Evolutionary conservation across 2,888 invertebrate species (phyloP), one percentile per base, ranked within the genome.

Genomic region (Operophtera brumata): DNA sequence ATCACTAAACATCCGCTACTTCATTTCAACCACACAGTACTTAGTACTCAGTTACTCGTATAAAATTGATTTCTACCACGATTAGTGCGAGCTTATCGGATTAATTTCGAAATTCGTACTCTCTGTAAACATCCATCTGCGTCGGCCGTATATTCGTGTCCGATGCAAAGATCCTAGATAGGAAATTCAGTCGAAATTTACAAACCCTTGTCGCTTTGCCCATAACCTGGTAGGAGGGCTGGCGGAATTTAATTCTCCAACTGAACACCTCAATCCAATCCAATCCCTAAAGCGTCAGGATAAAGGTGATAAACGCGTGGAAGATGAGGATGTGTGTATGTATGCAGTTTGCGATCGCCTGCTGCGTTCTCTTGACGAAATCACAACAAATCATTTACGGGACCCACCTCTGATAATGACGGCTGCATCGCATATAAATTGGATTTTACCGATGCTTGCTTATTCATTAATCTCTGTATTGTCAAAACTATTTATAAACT

Each of bases 361-460:
- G 89, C 89, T 89, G 89, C 76, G 89, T 75, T 78, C 82, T 76
- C 82, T 86, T 84, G 78, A 77, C 80, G 83, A 79, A 84, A 88
- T 88, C 87, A 88, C 86, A 87, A 89, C 89, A 89, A 89, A 89
- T 89, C 86, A 89, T 86, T 84, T 77, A 77, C 80, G 77, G 82
- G 78, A 73, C 80, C 88, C 84, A 86, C 88, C 89, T 89, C 81
- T 80, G 74, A 82, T 86, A 87, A 87, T 86, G 86, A 86, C 82
- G 80, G 82, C 79, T 79, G 80, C 83, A 80, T 82, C 80, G 84
- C 78, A 80, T 81, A 82, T 82, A 80, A 81, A 82, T 82, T 80
- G 82, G 77, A 80, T 81, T 79, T 78, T 76, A 76, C 75, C 74
- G 69, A 75, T 77, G 76, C 78, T 78, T 81, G 78, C 76, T 76